Percentiles rank a stretch among this genome's conserved stretches.
phyloP scores from a whole-genome alignment of 2,797 vertebrate species.

The Acanthornis magna region DNA sequence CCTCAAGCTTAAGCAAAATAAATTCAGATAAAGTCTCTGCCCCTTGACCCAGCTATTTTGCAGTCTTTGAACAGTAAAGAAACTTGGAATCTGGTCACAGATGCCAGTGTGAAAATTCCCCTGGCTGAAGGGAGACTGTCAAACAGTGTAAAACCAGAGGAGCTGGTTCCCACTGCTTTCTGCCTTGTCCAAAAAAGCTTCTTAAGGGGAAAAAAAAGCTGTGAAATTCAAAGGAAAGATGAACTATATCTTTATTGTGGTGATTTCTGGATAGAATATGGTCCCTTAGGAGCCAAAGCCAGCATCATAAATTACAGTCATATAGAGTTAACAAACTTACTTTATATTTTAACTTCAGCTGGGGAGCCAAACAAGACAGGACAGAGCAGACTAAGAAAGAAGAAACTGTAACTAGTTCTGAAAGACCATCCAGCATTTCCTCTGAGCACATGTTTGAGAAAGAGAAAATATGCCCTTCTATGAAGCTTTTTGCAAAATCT shows the following conservation, averaged over 20 bases:
- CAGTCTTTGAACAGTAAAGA: slow-evolving; percentile 42
- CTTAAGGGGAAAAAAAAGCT: background rate
- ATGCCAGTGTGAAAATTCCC: slow-evolving; percentile 35
- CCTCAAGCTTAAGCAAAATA: slow-evolving; percentile 46
- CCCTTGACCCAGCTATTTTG: slow-evolving; percentile 52
- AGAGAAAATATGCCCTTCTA: background rate
- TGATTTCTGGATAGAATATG: slow-evolving; percentile 31
- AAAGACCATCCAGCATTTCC: background rate
- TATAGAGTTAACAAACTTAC: slow-evolving; percentile 41
- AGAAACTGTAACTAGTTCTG: slow-evolving; percentile 8
- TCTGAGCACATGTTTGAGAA: background rate
- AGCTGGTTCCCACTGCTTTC: slow-evolving; percentile 33
- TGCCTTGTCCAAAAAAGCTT: slow-evolving; percentile 11
- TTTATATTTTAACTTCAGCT: slow-evolving; percentile 10
- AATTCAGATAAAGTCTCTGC: slow-evolving; percentile 37
- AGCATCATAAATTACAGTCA: slow-evolving; percentile 47
- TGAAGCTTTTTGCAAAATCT: background rate
- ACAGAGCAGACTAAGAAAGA: slow-evolving; percentile 1
- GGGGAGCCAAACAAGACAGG: slow-evolving; percentile 27
- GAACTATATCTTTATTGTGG: slow-evolving; percentile 28
- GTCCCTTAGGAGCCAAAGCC: slow-evolving; percentile 10
- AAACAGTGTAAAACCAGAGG: background rate
- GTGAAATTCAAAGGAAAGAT: slow-evolving; percentile 29
- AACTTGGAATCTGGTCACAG: slow-evolving; percentile 39
- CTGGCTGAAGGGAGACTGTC: slow-evolving; percentile 2